Evolutionary conservation across 2,888 invertebrate species (phyloP), one percentile per base, ranked within the genome.

Genomic region (Glyphotaelius pellucidus): DNA sequence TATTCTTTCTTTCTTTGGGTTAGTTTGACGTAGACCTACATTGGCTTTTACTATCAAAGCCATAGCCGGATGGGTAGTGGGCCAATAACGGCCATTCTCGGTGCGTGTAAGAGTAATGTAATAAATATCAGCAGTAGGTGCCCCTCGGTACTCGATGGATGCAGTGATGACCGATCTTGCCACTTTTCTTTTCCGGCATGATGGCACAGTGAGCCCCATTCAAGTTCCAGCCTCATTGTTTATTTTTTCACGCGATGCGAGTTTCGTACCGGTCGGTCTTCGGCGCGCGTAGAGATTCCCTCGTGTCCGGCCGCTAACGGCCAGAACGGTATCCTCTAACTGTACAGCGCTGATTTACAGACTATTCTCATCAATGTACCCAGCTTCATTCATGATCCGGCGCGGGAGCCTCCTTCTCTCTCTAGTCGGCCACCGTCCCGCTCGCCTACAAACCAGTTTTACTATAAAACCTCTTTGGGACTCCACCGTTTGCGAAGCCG

Each of bases 291-390:
- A 19, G 52, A 52, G 88, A 79, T 31, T 52, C 80, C 85, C 85
- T 25, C 87, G 67, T 87, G 87, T 87, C 87, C 87, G 67, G 87
- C 87, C 31, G 67, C 87, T 67, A 86, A 80, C 86, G 86, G 85
- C 90, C 90, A 80, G 90, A 93, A 93, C 93, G 93, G 93, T 92
- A 92, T 92, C 91, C 91, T 91, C 91, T 93, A 93, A 93, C 93
- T 93, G 93, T 93, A 93, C 90, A 85, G 88, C 93, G 91, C 92
- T 93, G 92, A 91, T 92, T 93, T 93, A 93, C 91, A 93, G 91
- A 84, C 90, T 85, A 90, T 91, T 92, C 91, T 90, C 92, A 81
- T 91, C 90, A 92, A 90, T 91, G 93, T 93, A 92, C 92, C 88
- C 92, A 93, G 92, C 92, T 92, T 93, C 92, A 90, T 92, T 90